phyloP scores from a whole-genome alignment of 1,140 invertebrate species.

The Medauroidea extradentata region DNA sequence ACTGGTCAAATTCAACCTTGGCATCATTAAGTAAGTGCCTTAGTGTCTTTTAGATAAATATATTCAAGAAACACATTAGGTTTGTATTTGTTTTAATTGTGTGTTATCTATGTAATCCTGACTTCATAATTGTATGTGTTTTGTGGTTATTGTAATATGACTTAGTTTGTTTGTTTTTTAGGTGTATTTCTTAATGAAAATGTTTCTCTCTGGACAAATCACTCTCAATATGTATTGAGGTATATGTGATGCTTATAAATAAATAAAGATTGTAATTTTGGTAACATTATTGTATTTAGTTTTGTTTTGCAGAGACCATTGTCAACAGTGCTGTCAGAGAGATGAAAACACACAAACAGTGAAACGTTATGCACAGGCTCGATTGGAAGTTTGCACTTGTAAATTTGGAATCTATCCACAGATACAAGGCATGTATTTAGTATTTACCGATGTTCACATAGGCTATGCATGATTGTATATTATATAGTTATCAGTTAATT shows the following conservation, averaged over 20 bases:
- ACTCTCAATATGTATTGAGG: too few species aligned
- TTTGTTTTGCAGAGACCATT: conserved; percentile 55
- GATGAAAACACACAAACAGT: conserved; percentile 54
- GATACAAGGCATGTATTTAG: conserved; percentile 68
- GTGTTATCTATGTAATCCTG: too few species aligned
- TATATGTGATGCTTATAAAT: background rate
- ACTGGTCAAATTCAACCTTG: conserved; percentile 70
- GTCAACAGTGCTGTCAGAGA: conserved; percentile 66
- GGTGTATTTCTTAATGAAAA: too few species aligned
- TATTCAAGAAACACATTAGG: background rate
- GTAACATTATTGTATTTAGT: background rate
- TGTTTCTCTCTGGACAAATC: too few species aligned
- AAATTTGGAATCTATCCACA: conserved; percentile 95
- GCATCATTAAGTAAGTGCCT: conserved; percentile 51
- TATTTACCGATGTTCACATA: background rate
- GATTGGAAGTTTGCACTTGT: conserved; percentile 90
- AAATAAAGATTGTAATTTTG: background rate
- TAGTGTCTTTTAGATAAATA: background rate
- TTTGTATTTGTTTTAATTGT: too few species aligned
- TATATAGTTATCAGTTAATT: too few species aligned
- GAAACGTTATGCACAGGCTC: conserved; percentile 76
- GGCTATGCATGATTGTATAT: too few species aligned
- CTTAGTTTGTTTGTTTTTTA: too few species aligned
- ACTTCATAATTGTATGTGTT: too few species aligned
- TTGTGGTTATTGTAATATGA: too few species aligned